Evolutionary conservation across 92 coral and sea anemone species (phyloP).

Genomic region (Palythoa grandiflora): DNA sequence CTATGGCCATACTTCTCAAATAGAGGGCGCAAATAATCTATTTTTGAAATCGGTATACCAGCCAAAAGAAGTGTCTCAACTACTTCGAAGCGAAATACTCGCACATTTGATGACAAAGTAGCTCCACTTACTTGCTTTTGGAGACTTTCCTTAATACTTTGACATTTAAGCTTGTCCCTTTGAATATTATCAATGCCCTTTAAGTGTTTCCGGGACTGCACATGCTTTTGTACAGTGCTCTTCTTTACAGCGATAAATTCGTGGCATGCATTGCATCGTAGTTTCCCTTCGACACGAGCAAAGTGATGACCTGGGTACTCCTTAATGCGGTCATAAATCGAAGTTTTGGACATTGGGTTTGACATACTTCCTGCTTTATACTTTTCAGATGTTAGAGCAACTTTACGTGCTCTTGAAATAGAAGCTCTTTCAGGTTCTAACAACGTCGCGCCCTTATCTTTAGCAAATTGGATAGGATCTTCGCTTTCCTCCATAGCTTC

Average conservation of each 20-base stretch:
- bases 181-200: conserved; percentile 10
- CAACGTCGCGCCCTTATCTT: conserved; percentile 43
- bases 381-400: conserved; percentile 34
- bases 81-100: conserved; percentile 25
- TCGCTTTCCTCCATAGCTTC: conserved; percentile 49
- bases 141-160: conserved; percentile 20
- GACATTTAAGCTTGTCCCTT: conserved; percentile 20
- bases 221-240: conserved; percentile 49
- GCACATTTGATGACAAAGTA: conserved; percentile 22
- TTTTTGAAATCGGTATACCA: not conserved
- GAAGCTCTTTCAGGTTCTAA: conserved; percentile 46
- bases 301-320: conserved; percentile 46
- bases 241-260: conserved; percentile 46
- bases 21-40: not conserved
- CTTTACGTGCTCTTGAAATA: conserved; percentile 45
- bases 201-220: conserved; percentile 35
- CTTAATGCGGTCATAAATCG: conserved; percentile 38
- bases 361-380: conserved; percentile 39
- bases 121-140: conserved; percentile 32
- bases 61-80: conserved; percentile 17
- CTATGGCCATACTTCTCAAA: conserved; percentile 12
- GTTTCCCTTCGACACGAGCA: conserved; percentile 44
- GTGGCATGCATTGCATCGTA: conserved; percentile 50
- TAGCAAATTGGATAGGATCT: conserved; percentile 48
- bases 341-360: conserved; percentile 43